A percentile compares a stretch with the other conserved stretches of the same genome.
Conservation (phyloP, 2,888 invertebrate species). For the Catotricha subobsoleta region DNA sequence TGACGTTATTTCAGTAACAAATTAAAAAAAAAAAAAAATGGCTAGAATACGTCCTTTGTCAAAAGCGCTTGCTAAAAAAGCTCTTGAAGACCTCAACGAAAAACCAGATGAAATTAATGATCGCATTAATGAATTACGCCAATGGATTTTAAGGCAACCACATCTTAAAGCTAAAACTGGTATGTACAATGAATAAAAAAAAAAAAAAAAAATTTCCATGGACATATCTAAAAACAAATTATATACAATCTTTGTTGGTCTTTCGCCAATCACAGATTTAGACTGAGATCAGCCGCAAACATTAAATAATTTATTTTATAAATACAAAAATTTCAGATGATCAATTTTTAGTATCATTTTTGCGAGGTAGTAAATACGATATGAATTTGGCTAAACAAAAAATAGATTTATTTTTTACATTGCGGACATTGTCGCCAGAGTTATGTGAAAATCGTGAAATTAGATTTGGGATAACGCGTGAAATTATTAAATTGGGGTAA, state of each 20-base stretch:
- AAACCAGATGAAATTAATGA: conserved; percentile 21
- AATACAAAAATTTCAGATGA: conserved; percentile 19
- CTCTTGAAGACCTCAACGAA: conserved; percentile 28
- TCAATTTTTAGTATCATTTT: conserved; percentile 28
- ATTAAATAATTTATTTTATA: too few relatives aligned
- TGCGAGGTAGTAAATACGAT: conserved; percentile 33
- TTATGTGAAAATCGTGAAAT: conserved; percentile 23
- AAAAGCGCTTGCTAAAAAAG: conserved; percentile 16
- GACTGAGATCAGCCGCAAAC: too few relatives aligned
- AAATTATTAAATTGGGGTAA: conserved; percentile 14
- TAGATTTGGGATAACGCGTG: conserved; percentile 9
- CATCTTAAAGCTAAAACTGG: conserved; percentile 23
- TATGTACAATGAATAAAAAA: neutral
- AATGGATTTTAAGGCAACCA: conserved; percentile 30
- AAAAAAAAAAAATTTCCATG: neutral
- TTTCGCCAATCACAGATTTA: too few relatives aligned
- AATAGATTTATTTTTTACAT: conserved; percentile 34
- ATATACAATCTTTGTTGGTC: neutral
- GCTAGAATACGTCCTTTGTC: conserved; percentile 11
- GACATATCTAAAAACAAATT: neutral
- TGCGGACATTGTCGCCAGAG: conserved; percentile 33
- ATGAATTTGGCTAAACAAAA: conserved; percentile 31
- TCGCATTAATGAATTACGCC: conserved; percentile 25
- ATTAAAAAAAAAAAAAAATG: conserved; percentile 10
- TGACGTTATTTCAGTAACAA: too few relatives aligned